Conservation (phyloP, 2,888 invertebrate genomes). For the Tetragnatha montana region DNA sequence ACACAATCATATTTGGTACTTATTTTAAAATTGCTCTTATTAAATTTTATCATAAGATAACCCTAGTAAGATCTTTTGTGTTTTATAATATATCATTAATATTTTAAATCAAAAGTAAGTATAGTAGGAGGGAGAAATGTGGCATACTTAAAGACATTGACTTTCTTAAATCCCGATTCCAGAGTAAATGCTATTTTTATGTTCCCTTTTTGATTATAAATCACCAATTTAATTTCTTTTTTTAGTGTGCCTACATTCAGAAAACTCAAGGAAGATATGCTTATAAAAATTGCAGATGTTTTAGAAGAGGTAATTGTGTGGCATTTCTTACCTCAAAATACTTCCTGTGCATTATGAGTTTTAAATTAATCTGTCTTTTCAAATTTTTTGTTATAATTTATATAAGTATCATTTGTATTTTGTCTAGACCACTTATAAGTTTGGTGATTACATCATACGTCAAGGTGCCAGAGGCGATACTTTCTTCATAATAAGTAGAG, state of each 20-base stretch:
- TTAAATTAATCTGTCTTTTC: background rate
- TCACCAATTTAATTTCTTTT: conserved; percentile 73
- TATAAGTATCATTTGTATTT: background rate
- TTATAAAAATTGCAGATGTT: conserved; percentile 96
- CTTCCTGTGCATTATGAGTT: background rate
- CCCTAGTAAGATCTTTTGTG: too few relatives aligned
- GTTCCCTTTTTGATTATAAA: background rate
- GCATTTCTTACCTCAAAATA: background rate
- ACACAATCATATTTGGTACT: too few relatives aligned
- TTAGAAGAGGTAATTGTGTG: conserved; percentile 86
- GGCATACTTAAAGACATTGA: background rate
- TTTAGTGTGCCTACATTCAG: conserved; percentile 97
- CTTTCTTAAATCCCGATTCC: background rate
- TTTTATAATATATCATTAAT: background rate
- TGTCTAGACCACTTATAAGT: conserved; percentile 83
- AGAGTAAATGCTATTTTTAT: background rate
- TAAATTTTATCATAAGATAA: too few relatives aligned
- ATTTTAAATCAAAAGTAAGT: background rate
- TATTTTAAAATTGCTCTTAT: too few relatives aligned
- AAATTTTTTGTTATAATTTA: background rate
- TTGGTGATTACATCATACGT: conserved; percentile 95
- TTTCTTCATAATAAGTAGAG: conserved; percentile 93
- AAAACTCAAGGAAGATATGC: conserved; percentile 92
- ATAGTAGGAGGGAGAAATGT: background rate
- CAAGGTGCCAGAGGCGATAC: conserved; percentile 97